A percentile compares a stretch with the other conserved stretches of the same genome.
phyloP scores from a whole-genome alignment of 2,113 vertebrate species.

The Centropus unirufus region DNA sequence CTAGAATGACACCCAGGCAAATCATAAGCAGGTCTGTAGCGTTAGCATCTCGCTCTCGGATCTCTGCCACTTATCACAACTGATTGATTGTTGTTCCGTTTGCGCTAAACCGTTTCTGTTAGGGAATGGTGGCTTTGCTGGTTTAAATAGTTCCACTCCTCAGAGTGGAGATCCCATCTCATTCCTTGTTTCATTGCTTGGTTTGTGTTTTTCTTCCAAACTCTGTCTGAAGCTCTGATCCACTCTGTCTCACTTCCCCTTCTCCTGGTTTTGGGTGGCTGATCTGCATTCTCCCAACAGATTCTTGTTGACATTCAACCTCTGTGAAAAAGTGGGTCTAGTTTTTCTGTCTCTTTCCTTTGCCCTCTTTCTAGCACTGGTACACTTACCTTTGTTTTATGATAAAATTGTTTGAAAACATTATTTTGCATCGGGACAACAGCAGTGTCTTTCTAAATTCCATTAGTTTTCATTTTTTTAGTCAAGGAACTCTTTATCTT shows the following conservation, averaged over 20 bases:
- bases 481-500: background rate
- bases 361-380: background rate
- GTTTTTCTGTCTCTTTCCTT: background rate
- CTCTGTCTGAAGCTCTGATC: background rate
- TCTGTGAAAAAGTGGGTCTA: background rate
- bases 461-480: background rate
- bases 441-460: background rate
- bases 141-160: background rate
- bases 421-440: background rate
- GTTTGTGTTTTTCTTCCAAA: background rate
- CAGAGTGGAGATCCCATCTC: background rate
- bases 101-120: background rate
- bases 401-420: background rate
- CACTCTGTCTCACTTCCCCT: fast-evolving
- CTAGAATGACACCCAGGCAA: background rate
- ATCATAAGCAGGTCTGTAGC: background rate
- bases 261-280: background rate
- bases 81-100: fast-evolving
- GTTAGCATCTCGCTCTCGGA: background rate
- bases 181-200: background rate
- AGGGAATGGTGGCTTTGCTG: background rate
- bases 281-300: background rate
- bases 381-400: background rate
- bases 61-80: background rate
- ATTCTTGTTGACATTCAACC: background rate